Base-by-base conservation (phyloP, 2,797 vertebrate genomes). In the Trichosurus vulpecula region DNA sequence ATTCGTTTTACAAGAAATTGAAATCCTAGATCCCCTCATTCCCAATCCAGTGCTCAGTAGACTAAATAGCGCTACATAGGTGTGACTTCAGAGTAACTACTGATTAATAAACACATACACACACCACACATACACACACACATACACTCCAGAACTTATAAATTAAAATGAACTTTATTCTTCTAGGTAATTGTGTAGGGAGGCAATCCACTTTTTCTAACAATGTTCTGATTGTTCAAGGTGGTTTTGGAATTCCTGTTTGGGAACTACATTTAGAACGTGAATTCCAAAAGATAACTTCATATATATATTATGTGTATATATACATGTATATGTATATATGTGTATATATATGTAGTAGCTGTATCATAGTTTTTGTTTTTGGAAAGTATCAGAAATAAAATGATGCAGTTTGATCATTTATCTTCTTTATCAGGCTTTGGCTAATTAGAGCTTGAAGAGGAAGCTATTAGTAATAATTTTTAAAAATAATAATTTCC, bases 81-180 rank as follows among this genome's bases (percentile, higher is more conserved):
- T 93, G 4, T 95, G 35, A 55, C 91, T 92, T 25, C 14, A 96
- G 93, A 95, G 53, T 92, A 95, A 91, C 92, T 22, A 94, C 30
- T 52, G 81, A 57, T 94, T n/a, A 30, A 93, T n/a, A 90, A 3
- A 57, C 56, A 29, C 9, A 30, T 9, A 30, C 9, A 57, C 9
- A 10, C 27, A 29, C 27, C 27, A 56, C 27, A 55, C 55, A 27
- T 6, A 9, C 25, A 56, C 55, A 56, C 55, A 56, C 25, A n/a
- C 13, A 66, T 54, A 61, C 2, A 2, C 47, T 61, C 55, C 35
- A 94, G 25, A 74, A 74, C 52, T 31, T n/a, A n/a, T 90, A 93
- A 87, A 4, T 74, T 16, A 81, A 25, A 22, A 41, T 81, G 16
- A 41, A 81, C 6, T 81, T 81, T 81, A 47, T 41, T 47, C 6